Evolutionary conservation across 2,888 invertebrate genomes (phyloP).

Genomic region (Enchytraeus crypticus): DNA sequence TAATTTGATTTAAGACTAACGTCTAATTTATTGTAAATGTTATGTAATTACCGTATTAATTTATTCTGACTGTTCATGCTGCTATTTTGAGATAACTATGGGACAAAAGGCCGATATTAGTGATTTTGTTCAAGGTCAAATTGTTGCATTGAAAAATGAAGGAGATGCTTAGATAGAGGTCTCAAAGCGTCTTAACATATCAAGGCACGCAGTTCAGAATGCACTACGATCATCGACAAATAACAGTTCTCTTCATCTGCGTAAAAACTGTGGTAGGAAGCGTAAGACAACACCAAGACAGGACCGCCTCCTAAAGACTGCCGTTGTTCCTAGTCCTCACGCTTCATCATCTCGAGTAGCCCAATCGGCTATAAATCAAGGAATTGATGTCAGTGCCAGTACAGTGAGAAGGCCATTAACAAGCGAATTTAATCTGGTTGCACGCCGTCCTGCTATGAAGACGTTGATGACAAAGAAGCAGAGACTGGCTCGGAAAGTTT

Average conservation of each 20-base stretch:
- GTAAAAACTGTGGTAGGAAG: neutral
- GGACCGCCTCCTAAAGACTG: neutral
- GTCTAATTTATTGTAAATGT: too few relatives aligned
- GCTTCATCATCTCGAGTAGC: neutral
- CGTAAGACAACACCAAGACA: neutral
- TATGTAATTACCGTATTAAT: too few relatives aligned
- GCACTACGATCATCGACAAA: neutral
- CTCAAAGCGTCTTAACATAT: neutral
- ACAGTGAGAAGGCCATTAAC: neutral
- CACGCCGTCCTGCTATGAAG: neutral
- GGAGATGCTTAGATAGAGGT: neutral
- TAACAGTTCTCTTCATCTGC: too few relatives aligned
- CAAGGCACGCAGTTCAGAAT: neutral
- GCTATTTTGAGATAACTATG: too few relatives aligned
- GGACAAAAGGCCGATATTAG: neutral
- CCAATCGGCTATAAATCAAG: neutral
- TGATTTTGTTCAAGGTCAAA: neutral
- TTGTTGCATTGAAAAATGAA: neutral
- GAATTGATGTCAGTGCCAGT: neutral
- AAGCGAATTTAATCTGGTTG: neutral
- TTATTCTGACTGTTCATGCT: too few relatives aligned
- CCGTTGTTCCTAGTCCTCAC: neutral
- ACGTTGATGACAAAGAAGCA: neutral
- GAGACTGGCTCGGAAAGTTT: neutral
- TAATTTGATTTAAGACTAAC: too few relatives aligned